phyloP scores from a whole-genome alignment of 1,140 invertebrate genomes.

The Lepidotrigona ventralis region DNA sequence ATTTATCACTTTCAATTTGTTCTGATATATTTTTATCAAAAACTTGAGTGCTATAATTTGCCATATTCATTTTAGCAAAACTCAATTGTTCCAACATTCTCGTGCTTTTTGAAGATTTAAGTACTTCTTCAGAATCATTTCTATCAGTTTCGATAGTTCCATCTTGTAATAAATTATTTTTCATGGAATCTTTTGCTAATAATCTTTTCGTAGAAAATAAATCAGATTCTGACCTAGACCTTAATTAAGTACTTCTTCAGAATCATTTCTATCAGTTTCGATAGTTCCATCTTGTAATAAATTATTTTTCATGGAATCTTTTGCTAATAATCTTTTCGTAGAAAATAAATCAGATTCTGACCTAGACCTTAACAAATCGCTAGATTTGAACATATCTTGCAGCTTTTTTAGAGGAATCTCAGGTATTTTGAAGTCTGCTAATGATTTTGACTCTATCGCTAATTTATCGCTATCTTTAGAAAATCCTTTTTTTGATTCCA shows the following conservation, averaged over 20 bases:
- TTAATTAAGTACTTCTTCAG: conserved; percentile 42
- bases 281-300: conserved; percentile 5
- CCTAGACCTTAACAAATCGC: conserved; percentile 73
- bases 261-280: conserved; percentile 26
- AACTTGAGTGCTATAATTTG: conserved; percentile 10
- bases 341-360: conserved; percentile 74
- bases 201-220: conserved; percentile 56
- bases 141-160: conserved; percentile 30
- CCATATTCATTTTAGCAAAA: conserved; percentile 1
- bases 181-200: conserved; percentile 41
- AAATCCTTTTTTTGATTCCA: conserved; percentile 71
- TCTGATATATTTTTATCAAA: conserved; percentile 33
- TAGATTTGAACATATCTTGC: conserved; percentile 75
- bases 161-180: conserved; percentile 13
- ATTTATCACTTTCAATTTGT: conserved; percentile 40
- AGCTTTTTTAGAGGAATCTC: conserved; percentile 76
- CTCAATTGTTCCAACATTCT: conserved; percentile 17
- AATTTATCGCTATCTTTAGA: conserved; percentile 73
- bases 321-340: conserved; percentile 34
- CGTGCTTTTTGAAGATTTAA: conserved; percentile 16
- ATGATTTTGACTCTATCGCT: conserved; percentile 74
- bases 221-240: conserved; percentile 76
- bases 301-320: conserved; percentile 41
- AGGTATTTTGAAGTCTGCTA: conserved; percentile 78
- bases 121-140: conserved; percentile 9